Conservation (phyloP, 2,797 vertebrate genomes). For the Threskiornis aethiopicus region DNA sequence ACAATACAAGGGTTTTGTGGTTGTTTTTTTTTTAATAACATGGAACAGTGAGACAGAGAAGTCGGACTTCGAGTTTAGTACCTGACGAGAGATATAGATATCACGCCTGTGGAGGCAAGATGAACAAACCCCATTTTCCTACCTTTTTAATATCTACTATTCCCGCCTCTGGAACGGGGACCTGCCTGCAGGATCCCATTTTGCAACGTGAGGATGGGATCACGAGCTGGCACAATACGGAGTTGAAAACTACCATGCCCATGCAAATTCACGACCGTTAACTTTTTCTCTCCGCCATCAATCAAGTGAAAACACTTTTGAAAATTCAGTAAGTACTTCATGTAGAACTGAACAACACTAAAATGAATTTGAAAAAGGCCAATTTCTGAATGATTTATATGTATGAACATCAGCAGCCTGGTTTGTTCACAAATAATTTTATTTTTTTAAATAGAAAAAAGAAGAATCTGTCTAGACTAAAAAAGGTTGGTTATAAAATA, state of each 20-base stretch:
- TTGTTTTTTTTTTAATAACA: not conserved
- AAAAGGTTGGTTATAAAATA: slow-evolving; percentile 63
- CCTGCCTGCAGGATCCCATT: slow-evolving; percentile 42
- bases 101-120: not conserved
- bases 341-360: not conserved
- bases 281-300: not conserved
- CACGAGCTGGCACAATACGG: not conserved
- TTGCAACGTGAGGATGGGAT: not conserved
- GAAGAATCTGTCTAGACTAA: slow-evolving; percentile 47
- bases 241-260: not conserved
- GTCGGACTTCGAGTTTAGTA: not conserved
- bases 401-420: slow-evolving; percentile 32
- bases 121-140: not conserved
- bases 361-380: not conserved
- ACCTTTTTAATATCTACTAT: not conserved
- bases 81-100: slow-evolving; percentile 25
- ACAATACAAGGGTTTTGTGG: not conserved
- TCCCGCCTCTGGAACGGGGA: slow-evolving; percentile 22
- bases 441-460: slow-evolving; percentile 37
- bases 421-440: slow-evolving; percentile 18
- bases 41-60: not conserved
- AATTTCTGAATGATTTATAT: not conserved
- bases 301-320: not conserved
- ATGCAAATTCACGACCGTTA: not conserved
- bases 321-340: not conserved